These are phyloP conservation scores for Eristalinus sepulchralis DNA, from an alignment of 2,888 invertebrate genomes.

Conservation along the genomic window DNA sequence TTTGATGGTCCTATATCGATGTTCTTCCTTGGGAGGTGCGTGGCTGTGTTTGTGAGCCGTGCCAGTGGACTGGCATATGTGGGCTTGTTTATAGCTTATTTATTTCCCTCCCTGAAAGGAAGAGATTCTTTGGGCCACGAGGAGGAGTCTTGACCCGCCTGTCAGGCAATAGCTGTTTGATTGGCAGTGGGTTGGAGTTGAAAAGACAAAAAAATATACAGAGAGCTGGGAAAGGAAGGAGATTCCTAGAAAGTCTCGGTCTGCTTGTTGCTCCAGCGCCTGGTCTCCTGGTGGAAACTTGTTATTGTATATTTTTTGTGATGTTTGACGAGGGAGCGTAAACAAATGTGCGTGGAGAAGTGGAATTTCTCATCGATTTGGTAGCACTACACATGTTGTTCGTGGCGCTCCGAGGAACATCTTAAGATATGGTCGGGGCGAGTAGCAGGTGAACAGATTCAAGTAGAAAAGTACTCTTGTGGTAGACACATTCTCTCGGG, in stretches of 20 bases:
- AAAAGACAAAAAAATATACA: neutral
- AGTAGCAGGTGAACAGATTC: neutral
- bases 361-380: neutral
- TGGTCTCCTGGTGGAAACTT: constrained; percentile 28
- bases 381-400: neutral
- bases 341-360: neutral
- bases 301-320: constrained; percentile 43
- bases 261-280: neutral
- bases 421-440: neutral
- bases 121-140: neutral
- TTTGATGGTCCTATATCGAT: constrained; percentile 54
- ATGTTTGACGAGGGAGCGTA: neutral
- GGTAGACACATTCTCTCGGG: no score
- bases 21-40: neutral
- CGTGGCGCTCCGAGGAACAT: neutral
- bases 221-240: neutral
- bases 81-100: neutral
- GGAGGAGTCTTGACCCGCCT: neutral
- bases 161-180: neutral
- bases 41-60: neutral
- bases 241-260: neutral
- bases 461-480: neutral
- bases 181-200: neutral
- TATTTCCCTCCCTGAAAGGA: neutral
- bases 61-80: neutral